These are phyloP conservation scores for Cataglyphis albicans DNA, from an alignment of 2,888 invertebrate genomes.

Conservation along the genomic window DNA sequence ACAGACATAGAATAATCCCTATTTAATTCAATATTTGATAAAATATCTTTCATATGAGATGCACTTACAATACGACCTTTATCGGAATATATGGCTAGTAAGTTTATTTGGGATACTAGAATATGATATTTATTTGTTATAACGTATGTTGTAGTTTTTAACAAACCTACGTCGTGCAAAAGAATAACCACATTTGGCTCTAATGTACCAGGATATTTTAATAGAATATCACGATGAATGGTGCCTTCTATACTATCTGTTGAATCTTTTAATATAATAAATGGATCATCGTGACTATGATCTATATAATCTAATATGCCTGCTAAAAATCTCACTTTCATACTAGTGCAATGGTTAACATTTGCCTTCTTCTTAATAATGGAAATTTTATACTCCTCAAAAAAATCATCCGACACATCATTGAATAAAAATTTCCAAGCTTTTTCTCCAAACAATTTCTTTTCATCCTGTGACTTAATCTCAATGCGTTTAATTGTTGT, in stretches of 20 bases:
- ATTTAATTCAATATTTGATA: slow-evolving; percentile 15
- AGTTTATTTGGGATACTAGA: slow-evolving; percentile 80
- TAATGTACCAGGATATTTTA: slow-evolving; percentile 81
- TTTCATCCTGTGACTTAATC: slow-evolving; percentile 76
- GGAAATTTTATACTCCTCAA: slow-evolving; percentile 80
- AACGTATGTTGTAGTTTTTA: slow-evolving; percentile 72
- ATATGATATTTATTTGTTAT: slow-evolving; percentile 76
- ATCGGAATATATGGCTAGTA: slow-evolving; percentile 82
- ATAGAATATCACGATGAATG: slow-evolving; percentile 85
- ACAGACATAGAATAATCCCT: neutral
- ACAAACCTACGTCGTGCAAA: slow-evolving; percentile 80
- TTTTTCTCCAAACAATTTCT: slow-evolving; percentile 80
- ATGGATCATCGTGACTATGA: slow-evolving; percentile 82
- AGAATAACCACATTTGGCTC: slow-evolving; percentile 80
- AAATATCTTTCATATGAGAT: slow-evolving; percentile 35
- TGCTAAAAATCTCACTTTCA: slow-evolving; percentile 82
- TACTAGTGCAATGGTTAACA: slow-evolving; percentile 69
- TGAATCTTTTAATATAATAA: slow-evolving; percentile 83
- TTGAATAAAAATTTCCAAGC: slow-evolving; percentile 82
- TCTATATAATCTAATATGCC: slow-evolving; percentile 83
- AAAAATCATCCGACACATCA: slow-evolving; percentile 79
- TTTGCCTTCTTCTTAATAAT: slow-evolving; percentile 77
- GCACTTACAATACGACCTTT: slow-evolving; percentile 77
- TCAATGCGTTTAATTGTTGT: slow-evolving; percentile 55
- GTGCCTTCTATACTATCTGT: slow-evolving; percentile 85